Conservation (phyloP, 2,797 vertebrate species). For the Tragelaphus eurycerus region DNA sequence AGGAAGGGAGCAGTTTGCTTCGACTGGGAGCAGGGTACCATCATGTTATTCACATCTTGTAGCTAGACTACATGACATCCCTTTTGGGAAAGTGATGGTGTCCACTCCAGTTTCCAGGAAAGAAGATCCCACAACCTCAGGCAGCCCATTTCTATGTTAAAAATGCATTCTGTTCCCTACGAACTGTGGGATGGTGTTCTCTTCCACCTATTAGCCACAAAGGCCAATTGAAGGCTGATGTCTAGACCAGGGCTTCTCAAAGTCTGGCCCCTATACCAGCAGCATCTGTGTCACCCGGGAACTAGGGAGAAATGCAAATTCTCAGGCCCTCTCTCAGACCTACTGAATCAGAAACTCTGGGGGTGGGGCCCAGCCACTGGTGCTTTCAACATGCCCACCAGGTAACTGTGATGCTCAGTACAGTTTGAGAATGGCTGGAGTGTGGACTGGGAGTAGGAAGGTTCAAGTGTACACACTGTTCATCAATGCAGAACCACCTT, state of each 20-base stretch:
- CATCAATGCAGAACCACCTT: not conserved
- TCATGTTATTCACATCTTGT: not conserved
- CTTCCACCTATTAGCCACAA: not conserved
- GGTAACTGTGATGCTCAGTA: not conserved
- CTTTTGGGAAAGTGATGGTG: not conserved
- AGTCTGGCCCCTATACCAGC: not conserved
- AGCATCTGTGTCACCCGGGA: not conserved
- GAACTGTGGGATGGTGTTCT: not conserved
- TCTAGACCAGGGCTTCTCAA: not conserved
- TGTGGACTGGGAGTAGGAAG: fast-evolving
- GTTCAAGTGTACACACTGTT: not conserved
- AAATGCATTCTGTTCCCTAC: not conserved
- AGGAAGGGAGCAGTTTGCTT: not conserved
- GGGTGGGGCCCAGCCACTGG: not conserved
- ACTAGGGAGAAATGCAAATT: not conserved
- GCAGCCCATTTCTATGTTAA: not conserved
- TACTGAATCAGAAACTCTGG: not conserved
- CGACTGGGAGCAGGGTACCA: not conserved
- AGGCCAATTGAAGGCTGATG: not conserved
- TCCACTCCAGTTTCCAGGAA: not conserved
- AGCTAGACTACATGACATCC: not conserved
- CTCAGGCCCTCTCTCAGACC: not conserved
- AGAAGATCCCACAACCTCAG: not conserved
- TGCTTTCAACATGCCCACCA: not conserved
- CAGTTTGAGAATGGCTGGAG: not conserved